These are phyloP conservation scores for Pseudoatta argentina DNA, from an alignment of 1,140 invertebrate genomes.

Conservation along the genomic window DNA sequence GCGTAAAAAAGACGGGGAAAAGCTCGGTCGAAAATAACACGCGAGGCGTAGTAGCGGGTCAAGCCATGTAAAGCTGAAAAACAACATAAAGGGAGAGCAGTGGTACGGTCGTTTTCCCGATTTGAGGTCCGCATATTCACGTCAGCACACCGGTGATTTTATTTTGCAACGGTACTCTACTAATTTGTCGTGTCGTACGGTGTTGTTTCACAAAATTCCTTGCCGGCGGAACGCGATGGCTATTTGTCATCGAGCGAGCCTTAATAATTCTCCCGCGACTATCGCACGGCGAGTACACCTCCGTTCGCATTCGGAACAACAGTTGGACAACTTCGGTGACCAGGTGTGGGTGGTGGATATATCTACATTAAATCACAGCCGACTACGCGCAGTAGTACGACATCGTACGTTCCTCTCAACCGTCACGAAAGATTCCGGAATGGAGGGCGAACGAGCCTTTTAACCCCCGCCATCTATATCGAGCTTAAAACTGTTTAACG, in stretches of 20 bases:
- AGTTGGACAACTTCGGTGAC: slow-evolving; percentile 67
- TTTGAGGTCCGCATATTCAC: slow-evolving; percentile 15
- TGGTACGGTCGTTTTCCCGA: slow-evolving; percentile 13
- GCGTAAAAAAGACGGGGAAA: slow-evolving; percentile 16
- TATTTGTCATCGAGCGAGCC: background rate
- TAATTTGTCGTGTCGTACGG: slow-evolving; percentile 41
- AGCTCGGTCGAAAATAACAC: slow-evolving; percentile 37
- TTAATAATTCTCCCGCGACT: slow-evolving; percentile 66
- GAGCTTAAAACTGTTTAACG: slow-evolving; percentile 83
- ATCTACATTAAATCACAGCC: slow-evolving; percentile 64
- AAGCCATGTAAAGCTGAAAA: slow-evolving; percentile 22
- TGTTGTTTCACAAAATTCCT: slow-evolving; percentile 33
- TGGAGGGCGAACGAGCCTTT: slow-evolving; percentile 53
- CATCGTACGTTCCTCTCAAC: slow-evolving; percentile 50
- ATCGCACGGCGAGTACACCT: slow-evolving; percentile 49
- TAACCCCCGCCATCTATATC: slow-evolving; percentile 78
- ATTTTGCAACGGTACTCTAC: background rate
- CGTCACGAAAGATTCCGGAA: slow-evolving; percentile 63
- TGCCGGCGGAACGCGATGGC: slow-evolving; percentile 18
- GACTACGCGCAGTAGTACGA: background rate
- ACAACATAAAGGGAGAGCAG: slow-evolving; percentile 9
- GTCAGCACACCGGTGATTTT: slow-evolving; percentile 25
- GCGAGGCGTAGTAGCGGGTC: slow-evolving; percentile 13
- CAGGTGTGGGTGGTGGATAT: slow-evolving; percentile 15
- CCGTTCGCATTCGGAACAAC: slow-evolving; percentile 60